Base-by-base conservation (phyloP, 2,888 invertebrate genomes). In the Synanthedon formicaeformis region DNA sequence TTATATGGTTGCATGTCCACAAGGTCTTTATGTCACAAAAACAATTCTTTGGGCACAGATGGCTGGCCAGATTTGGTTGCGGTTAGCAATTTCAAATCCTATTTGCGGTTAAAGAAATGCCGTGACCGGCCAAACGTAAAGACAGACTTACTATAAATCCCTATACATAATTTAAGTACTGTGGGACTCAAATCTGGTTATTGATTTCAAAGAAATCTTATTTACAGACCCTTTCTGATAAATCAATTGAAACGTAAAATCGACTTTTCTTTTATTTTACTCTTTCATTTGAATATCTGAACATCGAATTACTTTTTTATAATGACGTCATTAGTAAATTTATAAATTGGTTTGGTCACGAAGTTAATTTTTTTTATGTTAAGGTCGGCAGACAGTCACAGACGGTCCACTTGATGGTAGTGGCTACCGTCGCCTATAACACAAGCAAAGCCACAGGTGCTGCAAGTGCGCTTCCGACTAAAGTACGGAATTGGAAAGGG, bases 41-140 rank as follows among this genome's bases (percentile, higher is more conserved):
- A 34, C 50, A 57, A 71, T 78, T 75, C 78, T 76, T 76, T 65
- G 75, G 75, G 68, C 81, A 80, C 84, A 85, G 81, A 83, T 84
- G 83, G 81, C 66, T 62, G 71, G 65, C 70, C 74, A 79, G 82
- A 83, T 84, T 80, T 75, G 67, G 70, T 69, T 40, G 13, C 40
- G 13, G 34, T 49, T 49, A 64, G 69, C 62, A 59, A 70, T 73
- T 74, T 73, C 64, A 78, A 81, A 85, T 83, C 79, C 83, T 77
- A 83, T 84, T 81, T 78, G 72, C 68, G 66, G 63, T 70, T 66
- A 69, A 70, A 73, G 71, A 73, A 74, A 66, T 60, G 65, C 71
- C 72, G 67, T 60, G 69, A 72, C 69, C 70, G 65, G 61, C 66
- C 64, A 65, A 66, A 68, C 67, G 64, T 64, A 67, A 69, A 72